Conservation (phyloP, 2,888 invertebrate species). For the Caenorhabditis macrosperma region DNA sequence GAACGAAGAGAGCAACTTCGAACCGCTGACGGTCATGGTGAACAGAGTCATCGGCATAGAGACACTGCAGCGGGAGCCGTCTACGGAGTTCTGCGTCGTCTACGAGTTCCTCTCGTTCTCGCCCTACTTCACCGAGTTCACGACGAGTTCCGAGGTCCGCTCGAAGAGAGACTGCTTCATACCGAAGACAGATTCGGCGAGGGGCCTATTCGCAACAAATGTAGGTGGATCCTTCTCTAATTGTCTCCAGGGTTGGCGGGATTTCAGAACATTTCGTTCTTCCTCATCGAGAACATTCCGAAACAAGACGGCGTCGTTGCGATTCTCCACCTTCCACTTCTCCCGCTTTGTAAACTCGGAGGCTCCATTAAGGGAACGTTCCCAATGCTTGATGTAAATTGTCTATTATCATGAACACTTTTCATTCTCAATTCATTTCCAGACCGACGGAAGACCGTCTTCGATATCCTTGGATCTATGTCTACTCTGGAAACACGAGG, state of each 20-base stretch:
- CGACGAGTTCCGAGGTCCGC: conserved; percentile 35
- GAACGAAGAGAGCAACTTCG: conserved; percentile 21
- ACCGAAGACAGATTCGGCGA: conserved; percentile 45
- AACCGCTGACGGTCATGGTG: conserved; percentile 48
- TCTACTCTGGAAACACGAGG: conserved; percentile 52
- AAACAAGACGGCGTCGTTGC: conserved; percentile 61
- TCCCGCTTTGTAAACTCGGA: conserved; percentile 67
- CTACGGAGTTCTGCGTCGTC: conserved; percentile 57
- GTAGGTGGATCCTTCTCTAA: too few species aligned
- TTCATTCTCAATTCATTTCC: background rate
- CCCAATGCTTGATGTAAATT: conserved; percentile 58
- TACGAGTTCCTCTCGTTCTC: conserved; percentile 69
- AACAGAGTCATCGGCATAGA: conserved; percentile 45
- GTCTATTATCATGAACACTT: background rate
- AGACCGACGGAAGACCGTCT: conserved; percentile 4
- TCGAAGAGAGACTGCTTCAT: conserved; percentile 46
- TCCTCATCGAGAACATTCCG: conserved; percentile 59
- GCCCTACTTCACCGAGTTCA: conserved; percentile 66
- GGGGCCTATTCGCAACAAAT: conserved; percentile 15
- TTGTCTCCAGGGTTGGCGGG: too few species aligned
- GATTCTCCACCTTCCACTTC: conserved; percentile 65
- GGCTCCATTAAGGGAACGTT: conserved; percentile 70
- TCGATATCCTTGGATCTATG: conserved; percentile 42
- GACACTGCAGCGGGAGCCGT: conserved; percentile 13
- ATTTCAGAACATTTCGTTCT: conserved; percentile 70